Evolutionary conservation across 1,140 invertebrate species (phyloP).

Genomic region (Drosophila athabasca): DNA sequence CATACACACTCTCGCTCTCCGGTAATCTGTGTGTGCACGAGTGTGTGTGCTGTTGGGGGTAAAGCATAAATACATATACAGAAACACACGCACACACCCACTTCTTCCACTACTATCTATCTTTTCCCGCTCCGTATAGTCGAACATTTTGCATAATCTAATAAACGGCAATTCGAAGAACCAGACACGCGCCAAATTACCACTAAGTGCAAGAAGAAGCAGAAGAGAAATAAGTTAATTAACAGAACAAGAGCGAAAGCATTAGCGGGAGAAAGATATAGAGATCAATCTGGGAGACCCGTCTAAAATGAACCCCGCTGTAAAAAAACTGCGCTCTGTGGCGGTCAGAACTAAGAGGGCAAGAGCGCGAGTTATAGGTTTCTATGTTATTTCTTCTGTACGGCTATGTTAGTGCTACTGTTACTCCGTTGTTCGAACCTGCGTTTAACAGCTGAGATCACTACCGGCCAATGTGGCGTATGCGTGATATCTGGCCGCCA

Average conservation of each 20-base stretch:
- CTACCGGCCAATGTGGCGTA: slow-evolving; percentile 37
- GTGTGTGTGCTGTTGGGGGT: slow-evolving; percentile 20
- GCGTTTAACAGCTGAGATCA: slow-evolving; percentile 54
- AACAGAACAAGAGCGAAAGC: neutral
- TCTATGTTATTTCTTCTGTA: neutral
- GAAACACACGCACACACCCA: neutral
- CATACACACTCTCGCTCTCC: neutral
- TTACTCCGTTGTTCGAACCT: slow-evolving; percentile 31
- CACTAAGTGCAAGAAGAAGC: slow-evolving; percentile 33
- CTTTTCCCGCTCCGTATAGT: no score
- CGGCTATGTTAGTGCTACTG: neutral
- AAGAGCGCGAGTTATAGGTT: no score
- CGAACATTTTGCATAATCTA: slow-evolving; percentile 33
- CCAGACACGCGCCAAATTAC: slow-evolving; percentile 47
- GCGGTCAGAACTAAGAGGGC: no score
- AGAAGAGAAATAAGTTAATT: slow-evolving; percentile 11
- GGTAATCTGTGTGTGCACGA: slow-evolving; percentile 1
- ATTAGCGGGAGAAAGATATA: neutral
- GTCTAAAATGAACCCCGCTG: no score
- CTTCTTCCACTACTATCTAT: slow-evolving; percentile 3
- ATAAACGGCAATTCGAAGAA: slow-evolving; percentile 43
- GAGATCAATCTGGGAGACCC: no score
- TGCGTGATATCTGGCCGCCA: slow-evolving; percentile 34
- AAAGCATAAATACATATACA: slow-evolving; percentile 11
- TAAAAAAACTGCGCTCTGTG: no score